A percentile compares a stretch with the other conserved stretches of the same genome.
These are phyloP conservation scores for Patella ulyssiponensis DNA, from an alignment of 2,888 invertebrate species.

Conservation along the genomic window DNA sequence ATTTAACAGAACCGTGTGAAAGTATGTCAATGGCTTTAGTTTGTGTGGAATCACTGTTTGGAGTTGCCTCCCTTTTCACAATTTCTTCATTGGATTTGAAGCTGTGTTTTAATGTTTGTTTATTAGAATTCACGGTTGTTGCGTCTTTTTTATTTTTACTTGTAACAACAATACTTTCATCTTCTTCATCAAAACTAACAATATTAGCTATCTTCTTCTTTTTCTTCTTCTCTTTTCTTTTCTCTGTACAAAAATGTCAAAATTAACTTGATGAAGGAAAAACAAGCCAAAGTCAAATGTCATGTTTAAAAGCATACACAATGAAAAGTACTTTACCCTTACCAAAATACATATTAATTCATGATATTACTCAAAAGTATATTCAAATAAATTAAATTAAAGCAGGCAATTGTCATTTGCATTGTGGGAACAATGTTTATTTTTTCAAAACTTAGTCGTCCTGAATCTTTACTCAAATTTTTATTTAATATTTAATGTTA, in stretches of 20 bases:
- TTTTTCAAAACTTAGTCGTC: too few species aligned
- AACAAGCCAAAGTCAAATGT: not conserved
- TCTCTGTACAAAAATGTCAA: constrained; percentile 40
- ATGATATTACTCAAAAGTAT: constrained; percentile 1
- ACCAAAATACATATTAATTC: not conserved
- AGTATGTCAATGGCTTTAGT: not conserved
- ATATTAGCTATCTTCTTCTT: constrained; percentile 79
- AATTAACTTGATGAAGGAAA: not conserved
- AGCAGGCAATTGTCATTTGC: not conserved
- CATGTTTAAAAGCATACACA: not conserved
- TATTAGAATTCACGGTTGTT: not conserved
- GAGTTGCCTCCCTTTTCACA: constrained; percentile 1
- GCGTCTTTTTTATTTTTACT: not conserved
- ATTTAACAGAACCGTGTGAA: not conserved
- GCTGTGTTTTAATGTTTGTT: not conserved
- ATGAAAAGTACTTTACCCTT: not conserved
- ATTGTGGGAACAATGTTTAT: too few species aligned
- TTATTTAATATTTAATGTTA: too few species aligned
- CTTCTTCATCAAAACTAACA: constrained; percentile 81
- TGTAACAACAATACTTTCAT: constrained; percentile 41
- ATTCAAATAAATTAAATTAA: not conserved
- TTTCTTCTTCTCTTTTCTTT: constrained; percentile 73
- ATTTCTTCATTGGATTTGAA: not conserved
- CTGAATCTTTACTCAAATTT: too few species aligned
- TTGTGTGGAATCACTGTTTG: not conserved